These are phyloP conservation scores for Neotragus pygmaeus DNA, from an alignment of 2,113 vertebrate species.

Conservation along the genomic window DNA sequence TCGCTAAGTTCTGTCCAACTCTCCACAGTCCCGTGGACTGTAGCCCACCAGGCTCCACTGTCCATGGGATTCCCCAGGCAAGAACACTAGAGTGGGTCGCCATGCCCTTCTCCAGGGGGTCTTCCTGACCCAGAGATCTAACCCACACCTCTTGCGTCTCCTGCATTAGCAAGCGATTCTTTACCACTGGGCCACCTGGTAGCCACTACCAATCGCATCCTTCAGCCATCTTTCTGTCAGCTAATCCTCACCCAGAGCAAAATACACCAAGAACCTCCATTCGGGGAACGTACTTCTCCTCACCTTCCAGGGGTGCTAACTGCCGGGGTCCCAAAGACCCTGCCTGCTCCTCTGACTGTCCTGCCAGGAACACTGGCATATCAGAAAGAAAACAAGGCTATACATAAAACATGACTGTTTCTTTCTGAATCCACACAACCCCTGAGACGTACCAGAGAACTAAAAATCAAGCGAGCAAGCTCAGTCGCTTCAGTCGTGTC, in stretches of 20 bases:
- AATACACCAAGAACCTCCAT: not conserved
- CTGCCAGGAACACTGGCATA: not conserved
- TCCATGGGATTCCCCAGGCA: not conserved
- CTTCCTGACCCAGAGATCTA: not conserved
- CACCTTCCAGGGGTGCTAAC: not conserved
- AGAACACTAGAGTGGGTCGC: not conserved
- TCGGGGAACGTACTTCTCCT: not conserved
- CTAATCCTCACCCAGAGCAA: not conserved
- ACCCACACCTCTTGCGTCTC: not conserved
- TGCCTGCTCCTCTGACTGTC: not conserved
- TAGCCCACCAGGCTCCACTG: not conserved
- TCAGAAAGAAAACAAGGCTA: slow-evolving; percentile 40
- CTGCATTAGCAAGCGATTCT: not conserved
- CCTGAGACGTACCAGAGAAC: slow-evolving; percentile 49
- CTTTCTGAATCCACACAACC: slow-evolving; percentile 40
- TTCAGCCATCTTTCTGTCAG: not conserved
- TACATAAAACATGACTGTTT: slow-evolving; percentile 66
- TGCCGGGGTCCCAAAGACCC: slow-evolving; percentile 4
- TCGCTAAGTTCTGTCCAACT: not conserved
- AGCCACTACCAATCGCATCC: not conserved
- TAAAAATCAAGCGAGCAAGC: not conserved
- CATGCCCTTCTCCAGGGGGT: not conserved
- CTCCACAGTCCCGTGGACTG: rapidly evolving
- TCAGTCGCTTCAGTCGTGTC: not conserved
- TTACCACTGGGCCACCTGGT: not conserved